phyloP scores from a whole-genome alignment of 64 coral and sea anemone species.

The Stylophora pistillata region DNA sequence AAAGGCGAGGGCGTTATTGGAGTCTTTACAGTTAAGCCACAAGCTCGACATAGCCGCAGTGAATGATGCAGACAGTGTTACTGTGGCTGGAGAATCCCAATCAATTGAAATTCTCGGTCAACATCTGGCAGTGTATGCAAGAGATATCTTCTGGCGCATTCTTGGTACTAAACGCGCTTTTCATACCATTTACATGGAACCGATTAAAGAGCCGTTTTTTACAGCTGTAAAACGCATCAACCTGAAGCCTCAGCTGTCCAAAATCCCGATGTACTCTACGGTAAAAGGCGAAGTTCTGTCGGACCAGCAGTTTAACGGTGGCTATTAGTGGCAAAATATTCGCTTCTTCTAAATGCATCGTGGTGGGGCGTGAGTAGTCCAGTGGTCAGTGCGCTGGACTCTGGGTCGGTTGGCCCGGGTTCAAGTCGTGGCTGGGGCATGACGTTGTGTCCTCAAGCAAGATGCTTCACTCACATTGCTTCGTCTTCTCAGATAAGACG shows the following conservation, averaged over 20 bases:
- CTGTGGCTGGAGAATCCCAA: conserved; percentile 59
- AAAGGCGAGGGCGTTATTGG: conserved; percentile 20
- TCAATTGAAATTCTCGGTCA: conserved; percentile 49
- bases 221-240: neutral
- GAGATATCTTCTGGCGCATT: conserved; percentile 49
- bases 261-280: conserved; percentile 62
- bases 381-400: too few species aligned
- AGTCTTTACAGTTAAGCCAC: conserved; percentile 3
- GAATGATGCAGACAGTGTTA: conserved; percentile 62
- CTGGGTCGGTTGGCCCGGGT: too few species aligned
- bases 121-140: conserved; percentile 23
- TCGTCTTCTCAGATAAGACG: too few species aligned
- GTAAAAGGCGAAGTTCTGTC: too few species aligned
- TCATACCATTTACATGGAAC: conserved; percentile 71
- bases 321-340: conserved; percentile 83
- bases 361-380: too few species aligned
- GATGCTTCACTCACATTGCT: too few species aligned
- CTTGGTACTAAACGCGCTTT: conserved; percentile 72
- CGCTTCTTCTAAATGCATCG: too few species aligned
- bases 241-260: conserved; percentile 27
- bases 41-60: conserved; percentile 47
- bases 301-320: conserved; percentile 8
- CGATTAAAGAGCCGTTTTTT: too few species aligned
- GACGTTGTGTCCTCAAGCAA: too few species aligned
- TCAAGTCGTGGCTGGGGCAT: too few species aligned